phyloP scores from a whole-genome alignment of 2,797 vertebrate genomes.

The Manis javanica region DNA sequence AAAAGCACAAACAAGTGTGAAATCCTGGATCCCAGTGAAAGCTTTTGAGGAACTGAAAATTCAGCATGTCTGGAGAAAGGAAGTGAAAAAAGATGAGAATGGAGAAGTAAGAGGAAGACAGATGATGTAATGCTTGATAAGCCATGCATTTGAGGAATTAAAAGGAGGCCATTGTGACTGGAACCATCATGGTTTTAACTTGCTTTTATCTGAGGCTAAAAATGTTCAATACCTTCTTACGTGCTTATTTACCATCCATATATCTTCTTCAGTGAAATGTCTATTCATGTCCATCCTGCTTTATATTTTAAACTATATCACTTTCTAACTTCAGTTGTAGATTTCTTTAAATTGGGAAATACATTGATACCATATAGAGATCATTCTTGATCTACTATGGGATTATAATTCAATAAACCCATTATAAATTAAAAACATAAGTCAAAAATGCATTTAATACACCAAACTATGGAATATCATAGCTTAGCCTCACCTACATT shows the following conservation, averaged over 20 bases:
- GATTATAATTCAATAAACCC: not conserved
- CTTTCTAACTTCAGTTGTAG: not conserved
- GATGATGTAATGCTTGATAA: not conserved
- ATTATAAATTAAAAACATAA: not conserved
- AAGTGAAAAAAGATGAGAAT: not conserved
- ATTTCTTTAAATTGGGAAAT: conserved; percentile 19
- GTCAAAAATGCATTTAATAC: not conserved
- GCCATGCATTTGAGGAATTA: not conserved
- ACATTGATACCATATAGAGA: not conserved
- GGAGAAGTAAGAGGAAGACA: conserved; percentile 23
- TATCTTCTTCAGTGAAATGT: not conserved
- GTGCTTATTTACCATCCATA: not conserved
- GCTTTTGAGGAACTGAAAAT: conserved; percentile 47
- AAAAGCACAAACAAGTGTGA: not conserved
- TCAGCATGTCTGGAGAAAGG: not conserved
- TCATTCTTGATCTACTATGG: not conserved
- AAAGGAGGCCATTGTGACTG: not conserved
- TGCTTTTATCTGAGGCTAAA: not conserved
- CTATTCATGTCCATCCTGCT: not conserved
- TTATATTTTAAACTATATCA: not conserved
- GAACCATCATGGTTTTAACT: not conserved
- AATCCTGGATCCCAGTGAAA: not conserved
- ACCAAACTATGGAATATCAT: not conserved
- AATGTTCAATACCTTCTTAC: not conserved
- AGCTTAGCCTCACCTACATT: too few relatives aligned